phyloP scores from a whole-genome alignment of 2,888 invertebrate species.

The Morpho helenor region DNA sequence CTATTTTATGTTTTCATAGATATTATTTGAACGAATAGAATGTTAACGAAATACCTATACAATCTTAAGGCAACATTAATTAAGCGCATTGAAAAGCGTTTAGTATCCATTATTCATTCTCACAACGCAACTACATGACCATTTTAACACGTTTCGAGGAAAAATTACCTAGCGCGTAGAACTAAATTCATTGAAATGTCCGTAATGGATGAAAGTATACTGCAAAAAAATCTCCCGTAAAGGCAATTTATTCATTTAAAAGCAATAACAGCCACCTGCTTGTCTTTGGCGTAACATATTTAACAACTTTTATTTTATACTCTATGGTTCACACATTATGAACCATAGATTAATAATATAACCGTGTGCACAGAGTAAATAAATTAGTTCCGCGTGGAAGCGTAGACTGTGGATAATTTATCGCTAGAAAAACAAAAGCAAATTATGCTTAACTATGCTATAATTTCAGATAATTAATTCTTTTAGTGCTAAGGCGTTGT shows the following conservation, averaged over 20 bases:
- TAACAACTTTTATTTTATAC: slow-evolving; percentile 4
- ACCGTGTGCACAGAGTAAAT: slow-evolving; percentile 25
- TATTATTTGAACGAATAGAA: not conserved
- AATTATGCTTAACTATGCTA: slow-evolving; percentile 55
- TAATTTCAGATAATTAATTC: slow-evolving; percentile 48
- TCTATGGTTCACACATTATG: not conserved
- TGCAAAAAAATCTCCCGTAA: slow-evolving; percentile 18
- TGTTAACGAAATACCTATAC: slow-evolving; percentile 17
- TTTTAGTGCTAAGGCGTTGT: slow-evolving; percentile 48
- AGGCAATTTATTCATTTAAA: slow-evolving; percentile 15
- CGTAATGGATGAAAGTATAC: slow-evolving; percentile 8
- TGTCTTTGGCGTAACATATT: slow-evolving; percentile 7
- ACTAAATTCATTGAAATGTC: slow-evolving; percentile 20
- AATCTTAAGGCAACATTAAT: not conserved
- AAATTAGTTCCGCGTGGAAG: slow-evolving; percentile 37
- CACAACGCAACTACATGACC: slow-evolving; percentile 17
- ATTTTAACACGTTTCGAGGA: slow-evolving; percentile 25
- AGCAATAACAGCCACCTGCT: slow-evolving; percentile 26
- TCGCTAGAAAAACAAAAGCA: slow-evolving; percentile 42
- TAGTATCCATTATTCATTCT: slow-evolving; percentile 18
- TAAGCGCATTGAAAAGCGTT: slow-evolving; percentile 17
- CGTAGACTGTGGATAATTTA: slow-evolving; percentile 37
- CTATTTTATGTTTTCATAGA: no score
- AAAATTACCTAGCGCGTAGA: slow-evolving; percentile 17
- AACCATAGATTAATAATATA: not conserved